Evolutionary conservation across 2,797 vertebrate genomes (phyloP), one percentile per base, ranked within the genome.

Genomic region (Tragopan temminckii): DNA sequence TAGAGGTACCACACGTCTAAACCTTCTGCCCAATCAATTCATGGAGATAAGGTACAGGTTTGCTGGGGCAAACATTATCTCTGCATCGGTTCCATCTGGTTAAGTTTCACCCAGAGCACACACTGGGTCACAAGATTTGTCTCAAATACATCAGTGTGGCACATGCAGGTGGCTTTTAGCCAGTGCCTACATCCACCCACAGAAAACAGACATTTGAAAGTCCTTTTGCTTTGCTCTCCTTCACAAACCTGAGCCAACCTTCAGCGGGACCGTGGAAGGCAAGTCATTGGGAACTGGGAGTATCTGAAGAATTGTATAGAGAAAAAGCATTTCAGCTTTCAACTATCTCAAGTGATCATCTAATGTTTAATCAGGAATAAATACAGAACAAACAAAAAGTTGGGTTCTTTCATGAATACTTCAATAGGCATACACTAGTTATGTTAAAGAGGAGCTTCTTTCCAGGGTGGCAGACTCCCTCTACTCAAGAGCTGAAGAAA

Each of bases 331-430:
- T 81, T 75, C 50, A 63, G 33, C 77, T 93, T 92, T 83, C 77
- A 92, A 55, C 31, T 52, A 61, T 69, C 24, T 91, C 1, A 0
- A 82, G 40, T 40, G 13, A 79, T 76, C 15, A 59, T 92, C 66
- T 93, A 50, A 80, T 55, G 23, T 68, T 92, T 93, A 92, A 89
- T 80, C 64, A 89, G 23, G 14, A 94, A 80, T 87, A 92, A 92
- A 89, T 88, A 91, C 93, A 91, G 62, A 94, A 55, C 46, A 88
- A 94, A 78, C 29, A 69, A 85, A 93, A 83, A 83, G 13, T 42
- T n/a, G 36, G 18, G 55, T 50, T 29, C 79, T 89, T 96, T 91
- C 8, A 91, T 50, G 40, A 79, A 25, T 58, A 40, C 24, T 77
- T 88, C 48, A 81, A 79, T 43, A 79, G 33, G 25, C 61, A 70